A percentile compares a stretch with the other conserved stretches of the same genome.
Conservation (phyloP, 2,888 invertebrate species). For the Agriotes lineatus region DNA sequence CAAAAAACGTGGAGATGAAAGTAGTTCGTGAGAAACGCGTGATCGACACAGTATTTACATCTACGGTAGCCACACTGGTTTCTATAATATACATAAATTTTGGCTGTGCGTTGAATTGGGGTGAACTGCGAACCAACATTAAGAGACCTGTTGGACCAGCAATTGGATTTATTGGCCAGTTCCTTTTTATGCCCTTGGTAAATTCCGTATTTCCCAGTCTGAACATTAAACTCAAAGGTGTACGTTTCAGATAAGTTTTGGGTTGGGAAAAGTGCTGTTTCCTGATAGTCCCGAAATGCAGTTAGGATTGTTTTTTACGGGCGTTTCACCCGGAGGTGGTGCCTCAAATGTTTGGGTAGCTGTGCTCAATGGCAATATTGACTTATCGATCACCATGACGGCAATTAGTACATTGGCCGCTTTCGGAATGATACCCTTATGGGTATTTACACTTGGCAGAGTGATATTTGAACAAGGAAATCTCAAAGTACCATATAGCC, state of each 20-base stretch:
- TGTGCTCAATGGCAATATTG: conserved; percentile 91
- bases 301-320: conserved; percentile 90
- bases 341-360: conserved; percentile 97
- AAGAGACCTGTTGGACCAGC: conserved; percentile 81
- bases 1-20: conserved; percentile 51
- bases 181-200: conserved; percentile 88
- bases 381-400: conserved; percentile 96
- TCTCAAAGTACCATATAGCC: conserved; percentile 82
- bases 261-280: conserved; percentile 78
- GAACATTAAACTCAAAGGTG: too few species aligned
- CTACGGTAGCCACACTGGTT: conserved; percentile 80
- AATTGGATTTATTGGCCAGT: conserved; percentile 85
- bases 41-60: conserved; percentile 81
- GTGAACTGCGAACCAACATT: conserved; percentile 74
- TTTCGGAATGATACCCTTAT: conserved; percentile 91
- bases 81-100: conserved; percentile 90
- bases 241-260: conserved; percentile 83
- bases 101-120: conserved; percentile 88
- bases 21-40: conserved; percentile 67
- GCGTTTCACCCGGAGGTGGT: conserved; percentile 93
- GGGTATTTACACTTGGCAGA: conserved; percentile 90
- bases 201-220: too few species aligned
- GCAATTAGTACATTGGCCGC: conserved; percentile 85
- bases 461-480: conserved; percentile 74
- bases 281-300: conserved; percentile 78